Evolutionary conservation across 2,113 vertebrate species (phyloP).

Genomic region (Sinocyclocheilus maitianheensis): DNA sequence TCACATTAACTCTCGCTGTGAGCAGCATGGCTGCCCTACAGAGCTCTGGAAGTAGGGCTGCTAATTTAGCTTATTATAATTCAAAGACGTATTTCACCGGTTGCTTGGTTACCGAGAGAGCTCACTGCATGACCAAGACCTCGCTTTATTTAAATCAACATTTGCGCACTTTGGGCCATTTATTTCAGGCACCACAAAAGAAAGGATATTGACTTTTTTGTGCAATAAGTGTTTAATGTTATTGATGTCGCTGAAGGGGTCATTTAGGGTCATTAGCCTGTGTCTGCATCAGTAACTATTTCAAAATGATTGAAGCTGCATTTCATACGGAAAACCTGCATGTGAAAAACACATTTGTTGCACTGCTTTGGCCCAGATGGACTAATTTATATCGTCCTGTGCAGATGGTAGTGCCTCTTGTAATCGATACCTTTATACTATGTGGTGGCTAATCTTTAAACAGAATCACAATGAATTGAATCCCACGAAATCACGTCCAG

Average conservation of each 20-base stretch:
- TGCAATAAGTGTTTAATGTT: background rate
- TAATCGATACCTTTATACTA: background rate
- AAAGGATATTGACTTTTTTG: slow-evolving; percentile 12
- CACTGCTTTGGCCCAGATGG: background rate
- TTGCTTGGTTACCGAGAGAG: slow-evolving; percentile 52
- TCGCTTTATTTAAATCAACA: slow-evolving; percentile 38
- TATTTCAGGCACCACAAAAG: slow-evolving; percentile 8
- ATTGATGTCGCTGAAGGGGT: slow-evolving; percentile 18
- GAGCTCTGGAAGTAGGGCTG: slow-evolving; percentile 30
- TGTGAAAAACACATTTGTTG: slow-evolving; percentile 15
- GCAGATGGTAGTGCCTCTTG: background rate
- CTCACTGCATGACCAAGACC: slow-evolving; percentile 26
- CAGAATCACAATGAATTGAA: background rate
- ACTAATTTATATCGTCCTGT: background rate
- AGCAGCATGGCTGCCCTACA: slow-evolving; percentile 23
- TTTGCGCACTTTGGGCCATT: slow-evolving; percentile 31
- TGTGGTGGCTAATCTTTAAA: background rate
- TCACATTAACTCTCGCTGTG: slow-evolving; percentile 19
- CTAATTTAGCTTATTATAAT: slow-evolving; percentile 49
- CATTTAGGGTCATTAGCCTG: background rate
- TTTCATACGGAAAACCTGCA: slow-evolving; percentile 7
- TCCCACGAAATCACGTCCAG: background rate
- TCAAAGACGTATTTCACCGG: slow-evolving; percentile 35
- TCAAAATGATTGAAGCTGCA: slow-evolving; percentile 9
- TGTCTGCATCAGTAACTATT: slow-evolving; percentile 2